Conservation (phyloP, 2,888 invertebrate species). For the Perithous albicinctus region DNA sequence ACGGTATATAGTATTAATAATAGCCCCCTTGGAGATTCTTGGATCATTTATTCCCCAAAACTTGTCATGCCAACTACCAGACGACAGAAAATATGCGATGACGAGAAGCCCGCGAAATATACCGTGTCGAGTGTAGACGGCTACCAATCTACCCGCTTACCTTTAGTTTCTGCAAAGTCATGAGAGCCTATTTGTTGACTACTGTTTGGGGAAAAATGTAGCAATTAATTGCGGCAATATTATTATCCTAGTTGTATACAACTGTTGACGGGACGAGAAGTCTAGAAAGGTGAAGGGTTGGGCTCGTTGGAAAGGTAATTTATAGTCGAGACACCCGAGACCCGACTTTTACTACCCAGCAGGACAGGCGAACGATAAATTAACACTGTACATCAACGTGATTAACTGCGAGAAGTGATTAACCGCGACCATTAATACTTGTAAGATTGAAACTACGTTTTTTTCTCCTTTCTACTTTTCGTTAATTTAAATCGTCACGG, state of each 20-base stretch:
- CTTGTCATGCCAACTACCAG: slow-evolving; percentile 41
- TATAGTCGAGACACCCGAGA: slow-evolving; percentile 2
- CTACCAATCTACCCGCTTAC: not conserved
- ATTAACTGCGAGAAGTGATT: slow-evolving; percentile 28
- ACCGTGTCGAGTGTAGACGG: not conserved
- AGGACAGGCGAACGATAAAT: slow-evolving; percentile 13
- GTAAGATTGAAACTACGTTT: slow-evolving; percentile 48
- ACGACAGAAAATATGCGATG: not conserved
- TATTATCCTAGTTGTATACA: slow-evolving; percentile 80
- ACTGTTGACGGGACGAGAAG: slow-evolving; percentile 69
- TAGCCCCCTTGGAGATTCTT: not conserved
- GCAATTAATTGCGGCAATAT: slow-evolving; percentile 81
- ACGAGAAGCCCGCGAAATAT: not conserved
- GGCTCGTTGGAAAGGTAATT: slow-evolving; percentile 35
- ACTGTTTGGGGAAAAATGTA: slow-evolving; percentile 74
- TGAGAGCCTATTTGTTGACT: slow-evolving; percentile 73
- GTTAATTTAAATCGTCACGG: slow-evolving; percentile 34
- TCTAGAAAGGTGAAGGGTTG: not conserved
- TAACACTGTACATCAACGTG: slow-evolving; percentile 45
- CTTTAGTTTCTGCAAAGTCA: slow-evolving; percentile 55
- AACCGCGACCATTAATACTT: slow-evolving; percentile 35
- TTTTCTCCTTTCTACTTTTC: slow-evolving; percentile 60
- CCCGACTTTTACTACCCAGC: slow-evolving; percentile 1
- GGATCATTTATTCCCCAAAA: slow-evolving; percentile 17
- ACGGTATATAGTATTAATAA: slow-evolving; percentile 3